Base-by-base conservation (phyloP, 2,113 vertebrate genomes). In the Hassar affinis region DNA sequence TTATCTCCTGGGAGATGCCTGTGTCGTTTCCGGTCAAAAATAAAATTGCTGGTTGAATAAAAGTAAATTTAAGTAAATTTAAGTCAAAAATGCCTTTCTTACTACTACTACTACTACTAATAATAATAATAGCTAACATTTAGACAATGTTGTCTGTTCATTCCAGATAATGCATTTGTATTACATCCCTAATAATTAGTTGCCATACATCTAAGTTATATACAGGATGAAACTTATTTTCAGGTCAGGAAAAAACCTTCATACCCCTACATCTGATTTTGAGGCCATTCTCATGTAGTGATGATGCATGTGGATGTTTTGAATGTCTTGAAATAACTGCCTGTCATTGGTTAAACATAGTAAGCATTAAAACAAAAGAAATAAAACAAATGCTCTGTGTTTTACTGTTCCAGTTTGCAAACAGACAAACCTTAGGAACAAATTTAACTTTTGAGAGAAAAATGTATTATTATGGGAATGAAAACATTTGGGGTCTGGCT, bases 361-460 rank as follows among this genome's bases (percentile, higher is more conserved):
- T 22, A 22, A 45, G 45, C 20, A 71, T 25, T 5, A 69, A 69
- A 69, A 42, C 18, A 69, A 10, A n/a, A 2, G 6, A 72, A 14
- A n/a, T n/a, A n/a, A n/a, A n/a, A n/a, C n/a, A n/a, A n/a, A n/a
- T n/a, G 62, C 12, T 54, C 11, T 7, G 11, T n/a, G 18, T 57
- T 54, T 47, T 12, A 25, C 22, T 20, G 20, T 14, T 42, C 35
- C 35, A n/a, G 51, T 81, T 57, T 81, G 35, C 10, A 8, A 81
- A 69, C 3, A 25, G 35, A 25, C 42, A 20, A 47, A n/a, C n/a
- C 30, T 71, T 27, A 5, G 0, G 42, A 35, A 45, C 2, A 74
- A 61, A 61, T 14, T 6, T 81, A 81, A 85, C 47, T 61, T 80
- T 80, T 61, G 22, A 52, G 68, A 64, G 57, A 68, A 42, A 56